Evolutionary conservation across 2,888 invertebrate genomes (phyloP), one percentile per base, ranked within the genome.

Genomic region (Invenusta paracnida): DNA sequence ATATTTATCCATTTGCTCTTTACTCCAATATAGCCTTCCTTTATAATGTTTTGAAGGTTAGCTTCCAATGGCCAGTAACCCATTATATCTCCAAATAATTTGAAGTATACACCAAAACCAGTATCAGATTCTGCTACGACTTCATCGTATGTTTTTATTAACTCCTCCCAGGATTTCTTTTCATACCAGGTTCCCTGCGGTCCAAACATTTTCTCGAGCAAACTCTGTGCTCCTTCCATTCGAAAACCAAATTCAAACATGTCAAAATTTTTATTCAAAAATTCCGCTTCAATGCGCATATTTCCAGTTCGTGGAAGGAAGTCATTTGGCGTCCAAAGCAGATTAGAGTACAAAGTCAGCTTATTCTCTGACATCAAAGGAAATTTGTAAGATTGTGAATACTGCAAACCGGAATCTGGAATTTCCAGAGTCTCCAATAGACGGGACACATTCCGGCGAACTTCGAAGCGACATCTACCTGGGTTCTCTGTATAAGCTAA

Each of bases 301-400:
- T 73, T 73, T 73, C 73, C 73, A 23, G 73, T 73, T 2, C 73
- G 73, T 73, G 73, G 73, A 73, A 73, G 73, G 23, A 73, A 73
- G 25, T 73, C 73, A 25, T 73, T 73, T 73, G 73, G 73, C 27
- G 73, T 73, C 73, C 73, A 73, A 5, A 73, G 2, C 2, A 73
- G 73, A 23, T 73, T 73, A 25, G 73, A 13, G 23, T 13, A 23
- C 5, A 73, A 23, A 13, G 17, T 23, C 27, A 73, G 2, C 25
- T 73, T 73, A 23, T 73, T 73, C 23, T 73, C 17, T 2, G 73
- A 73, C 5, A n/a, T 23, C 23, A 73, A 23, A 13, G 17, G 25
- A 25, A 23, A 23, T 23, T 73, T 73, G 23, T 73, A 73, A 2
- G 73, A 73, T 25, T 73, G 73, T 13, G 73, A 73, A 73, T 73